A percentile compares a stretch with the other conserved stretches of the same genome.
phyloP scores from a whole-genome alignment of 2,888 invertebrate species.

The Phaonia tiefii region DNA sequence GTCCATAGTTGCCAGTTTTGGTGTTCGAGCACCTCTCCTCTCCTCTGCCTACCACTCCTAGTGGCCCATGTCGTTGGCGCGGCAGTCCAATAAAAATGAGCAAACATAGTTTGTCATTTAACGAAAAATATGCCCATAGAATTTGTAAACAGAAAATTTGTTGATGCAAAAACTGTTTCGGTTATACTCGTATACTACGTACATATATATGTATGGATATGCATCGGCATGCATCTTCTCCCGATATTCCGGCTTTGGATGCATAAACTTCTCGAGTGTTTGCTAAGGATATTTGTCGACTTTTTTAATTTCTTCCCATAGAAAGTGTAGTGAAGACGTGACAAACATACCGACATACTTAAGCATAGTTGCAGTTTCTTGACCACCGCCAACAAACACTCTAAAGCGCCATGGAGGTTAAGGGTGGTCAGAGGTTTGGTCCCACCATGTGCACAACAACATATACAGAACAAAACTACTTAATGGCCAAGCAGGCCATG shows the following conservation, averaged over 20 bases:
- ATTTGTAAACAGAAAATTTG: constrained; percentile 50
- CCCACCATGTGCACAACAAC: neutral
- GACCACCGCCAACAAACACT: constrained; percentile 8
- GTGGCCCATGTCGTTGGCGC: neutral
- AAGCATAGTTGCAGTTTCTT: constrained; percentile 17
- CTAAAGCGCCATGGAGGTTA: neutral
- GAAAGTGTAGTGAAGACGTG: constrained; percentile 42
- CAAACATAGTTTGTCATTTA: constrained; percentile 53
- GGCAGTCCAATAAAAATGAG: constrained; percentile 17
- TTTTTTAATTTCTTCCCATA: constrained; percentile 55
- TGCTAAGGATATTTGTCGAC: neutral
- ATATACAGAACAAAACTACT: constrained; percentile 30
- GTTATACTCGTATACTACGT: neutral
- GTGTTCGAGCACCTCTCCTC: constrained; percentile 12
- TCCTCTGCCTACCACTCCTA: neutral
- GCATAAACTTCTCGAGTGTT: constrained; percentile 16
- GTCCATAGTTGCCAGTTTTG: constrained; percentile 20
- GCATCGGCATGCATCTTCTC: constrained; percentile 4
- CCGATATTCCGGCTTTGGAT: neutral
- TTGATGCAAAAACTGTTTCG: neutral
- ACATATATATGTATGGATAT: too few relatives aligned
- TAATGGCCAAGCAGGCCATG: constrained; percentile 12
- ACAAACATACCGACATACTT: constrained; percentile 33
- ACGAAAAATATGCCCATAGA: constrained; percentile 55
- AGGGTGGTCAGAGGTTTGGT: neutral